phyloP scores from a whole-genome alignment of 2,113 vertebrate species.

The Excalfactoria chinensis region DNA sequence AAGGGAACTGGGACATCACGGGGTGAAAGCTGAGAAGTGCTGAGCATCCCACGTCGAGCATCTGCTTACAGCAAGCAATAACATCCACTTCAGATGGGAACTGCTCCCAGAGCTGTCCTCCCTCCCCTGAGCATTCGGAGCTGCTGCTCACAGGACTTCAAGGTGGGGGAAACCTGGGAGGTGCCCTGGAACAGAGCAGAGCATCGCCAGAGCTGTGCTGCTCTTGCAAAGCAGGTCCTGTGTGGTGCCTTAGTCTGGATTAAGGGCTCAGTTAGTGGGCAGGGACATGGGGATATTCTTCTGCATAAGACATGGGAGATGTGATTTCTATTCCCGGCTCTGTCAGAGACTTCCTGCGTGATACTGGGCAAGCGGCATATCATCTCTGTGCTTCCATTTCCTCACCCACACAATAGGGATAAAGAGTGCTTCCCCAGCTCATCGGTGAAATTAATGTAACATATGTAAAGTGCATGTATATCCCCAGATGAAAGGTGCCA shows the following conservation, averaged over 20 bases:
- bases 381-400: conserved; percentile 66
- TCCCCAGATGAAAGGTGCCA: conserved; percentile 73
- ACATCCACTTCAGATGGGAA: conserved; percentile 53
- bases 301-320: conserved; percentile 67
- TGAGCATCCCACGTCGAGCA: not conserved
- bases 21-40: conserved; percentile 70
- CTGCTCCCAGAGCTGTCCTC: not conserved
- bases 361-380: conserved; percentile 55
- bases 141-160: not conserved
- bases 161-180: not conserved
- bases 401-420: conserved; percentile 67
- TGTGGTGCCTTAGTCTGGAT: conserved; percentile 67
- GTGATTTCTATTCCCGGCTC: conserved; percentile 68
- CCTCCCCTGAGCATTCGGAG: not conserved
- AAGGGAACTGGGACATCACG: not conserved
- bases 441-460: conserved; percentile 71
- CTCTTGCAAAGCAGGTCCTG: conserved; percentile 32
- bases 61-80: conserved; percentile 67
- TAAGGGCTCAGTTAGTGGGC: conserved; percentile 66
- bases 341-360: conserved; percentile 67
- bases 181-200: not conserved
- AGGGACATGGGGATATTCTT: conserved; percentile 49
- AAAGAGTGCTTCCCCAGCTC: conserved; percentile 71
- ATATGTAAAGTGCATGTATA: conserved; percentile 74
- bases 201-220: not conserved